These are phyloP conservation scores for Ia io DNA, from an alignment of 2,113 vertebrate genomes.

Conservation along the genomic window DNA sequence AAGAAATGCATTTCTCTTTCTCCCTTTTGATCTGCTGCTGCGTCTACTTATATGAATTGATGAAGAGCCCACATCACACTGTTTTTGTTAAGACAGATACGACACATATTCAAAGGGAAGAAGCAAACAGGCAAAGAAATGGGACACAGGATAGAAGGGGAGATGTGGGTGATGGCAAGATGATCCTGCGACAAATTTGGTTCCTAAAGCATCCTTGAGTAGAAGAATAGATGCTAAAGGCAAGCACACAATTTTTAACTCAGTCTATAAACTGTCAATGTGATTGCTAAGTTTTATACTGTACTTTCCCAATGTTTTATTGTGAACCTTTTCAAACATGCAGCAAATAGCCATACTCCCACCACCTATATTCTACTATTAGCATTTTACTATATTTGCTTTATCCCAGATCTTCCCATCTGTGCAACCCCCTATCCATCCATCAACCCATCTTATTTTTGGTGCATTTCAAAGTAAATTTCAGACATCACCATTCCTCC, in stretches of 20 bases:
- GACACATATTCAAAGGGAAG: not conserved
- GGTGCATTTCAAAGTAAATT: not conserved
- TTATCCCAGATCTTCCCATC: not conserved
- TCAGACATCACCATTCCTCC: not conserved
- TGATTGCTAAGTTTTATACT: too few relatives aligned
- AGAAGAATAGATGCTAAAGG: too few relatives aligned
- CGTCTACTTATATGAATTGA: not conserved
- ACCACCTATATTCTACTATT: not conserved
- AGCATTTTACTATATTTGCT: not conserved
- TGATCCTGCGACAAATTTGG: rapidly evolving
- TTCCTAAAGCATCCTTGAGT: not conserved
- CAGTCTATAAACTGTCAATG: not conserved
- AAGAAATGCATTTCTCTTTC: not conserved
- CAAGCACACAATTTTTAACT: not conserved
- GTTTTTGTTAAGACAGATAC: not conserved
- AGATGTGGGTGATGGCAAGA: rapidly evolving
- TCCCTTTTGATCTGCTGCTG: not conserved
- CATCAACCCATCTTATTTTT: not conserved
- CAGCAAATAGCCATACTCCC: not conserved
- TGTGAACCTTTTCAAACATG: not conserved
- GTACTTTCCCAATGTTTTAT: not conserved
- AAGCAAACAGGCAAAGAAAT: not conserved
- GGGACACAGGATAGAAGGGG: rapidly evolving
- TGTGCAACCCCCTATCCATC: not conserved
- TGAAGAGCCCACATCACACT: not conserved